These are phyloP conservation scores for Megalopta genalis DNA, from an alignment of 1,140 invertebrate species.

Conservation along the genomic window DNA sequence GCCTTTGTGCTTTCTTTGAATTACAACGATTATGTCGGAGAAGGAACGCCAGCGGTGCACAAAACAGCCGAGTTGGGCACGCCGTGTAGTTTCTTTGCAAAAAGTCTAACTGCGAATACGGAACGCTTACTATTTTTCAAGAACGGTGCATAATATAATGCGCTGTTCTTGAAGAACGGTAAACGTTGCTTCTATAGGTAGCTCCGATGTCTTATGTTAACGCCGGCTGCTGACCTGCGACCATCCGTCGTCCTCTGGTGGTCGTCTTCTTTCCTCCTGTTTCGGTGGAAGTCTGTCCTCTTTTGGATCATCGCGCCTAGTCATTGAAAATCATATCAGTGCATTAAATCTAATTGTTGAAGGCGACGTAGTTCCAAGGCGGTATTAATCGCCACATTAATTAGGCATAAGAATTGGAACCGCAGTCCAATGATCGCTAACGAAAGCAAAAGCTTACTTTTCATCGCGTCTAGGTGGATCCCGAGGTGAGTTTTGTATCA, in stretches of 20 bases:
- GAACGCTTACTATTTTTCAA: too few species aligned
- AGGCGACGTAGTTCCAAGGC: too few species aligned
- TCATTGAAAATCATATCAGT: background rate
- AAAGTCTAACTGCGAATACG: constrained; percentile 47
- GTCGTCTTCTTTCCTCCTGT: constrained; percentile 65
- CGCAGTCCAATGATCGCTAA: background rate
- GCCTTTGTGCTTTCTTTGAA: constrained; percentile 28
- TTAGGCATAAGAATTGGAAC: too few species aligned
- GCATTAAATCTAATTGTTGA: too few species aligned
- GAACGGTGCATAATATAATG: too few species aligned
- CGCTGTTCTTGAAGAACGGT: constrained; percentile 46
- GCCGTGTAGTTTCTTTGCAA: constrained; percentile 35
- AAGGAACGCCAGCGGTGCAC: constrained; percentile 44
- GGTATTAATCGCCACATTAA: too few species aligned
- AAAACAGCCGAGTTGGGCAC: constrained; percentile 49
- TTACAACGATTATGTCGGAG: constrained; percentile 25
- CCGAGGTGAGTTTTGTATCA: constrained; percentile 42
- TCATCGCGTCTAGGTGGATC: constrained; percentile 49
- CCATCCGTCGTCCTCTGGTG: constrained; percentile 72
- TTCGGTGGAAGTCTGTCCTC: constrained; percentile 63
- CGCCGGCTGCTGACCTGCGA: constrained; percentile 70
- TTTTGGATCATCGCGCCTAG: constrained; percentile 60
- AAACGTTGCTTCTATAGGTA: constrained; percentile 43
- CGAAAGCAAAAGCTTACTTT: constrained; percentile 14
- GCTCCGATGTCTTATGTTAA: constrained; percentile 35